Conservation (phyloP, 2,797 vertebrate species). For the Fundulus diaphanus region DNA sequence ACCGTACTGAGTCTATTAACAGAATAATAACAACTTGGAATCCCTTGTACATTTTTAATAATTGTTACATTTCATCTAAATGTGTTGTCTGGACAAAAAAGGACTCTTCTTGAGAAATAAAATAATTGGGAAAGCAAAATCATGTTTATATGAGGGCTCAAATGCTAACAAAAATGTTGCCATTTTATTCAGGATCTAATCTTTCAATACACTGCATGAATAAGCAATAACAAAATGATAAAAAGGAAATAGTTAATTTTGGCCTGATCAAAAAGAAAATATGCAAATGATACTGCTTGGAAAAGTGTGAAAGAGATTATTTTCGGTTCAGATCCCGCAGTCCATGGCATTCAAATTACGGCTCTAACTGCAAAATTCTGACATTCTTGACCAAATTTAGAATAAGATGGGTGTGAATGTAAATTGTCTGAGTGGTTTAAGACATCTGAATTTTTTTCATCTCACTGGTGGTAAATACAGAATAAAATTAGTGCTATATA, state of each 20-base stretch:
- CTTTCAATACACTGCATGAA: constrained; percentile 44
- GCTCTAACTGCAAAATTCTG: constrained; percentile 30
- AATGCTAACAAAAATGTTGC: too few species aligned
- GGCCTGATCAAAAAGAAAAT: constrained; percentile 49
- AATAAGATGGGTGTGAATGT: constrained; percentile 40
- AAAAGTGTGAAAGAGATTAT: constrained; percentile 70
- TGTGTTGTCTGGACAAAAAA: background rate
- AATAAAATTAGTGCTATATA: too few species aligned
- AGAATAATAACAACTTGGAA: background rate
- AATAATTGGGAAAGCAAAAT: too few species aligned
- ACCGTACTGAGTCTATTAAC: background rate
- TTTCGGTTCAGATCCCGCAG: constrained; percentile 53
- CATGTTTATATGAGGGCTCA: too few species aligned
- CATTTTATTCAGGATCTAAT: constrained; percentile 24
- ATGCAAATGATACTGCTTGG: constrained; percentile 60
- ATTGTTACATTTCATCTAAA: background rate
- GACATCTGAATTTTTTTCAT: background rate
- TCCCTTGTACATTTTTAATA: background rate
- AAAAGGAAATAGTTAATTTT: constrained; percentile 34
- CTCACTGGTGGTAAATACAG: background rate
- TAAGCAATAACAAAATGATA: constrained; percentile 45
- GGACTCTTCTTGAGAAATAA: too few species aligned
- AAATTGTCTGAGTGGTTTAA: constrained; percentile 30
- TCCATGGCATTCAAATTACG: constrained; percentile 50
- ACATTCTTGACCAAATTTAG: too few species aligned